Conservation (phyloP, 2,113 vertebrate species). For the Isurus oxyrinchus region DNA sequence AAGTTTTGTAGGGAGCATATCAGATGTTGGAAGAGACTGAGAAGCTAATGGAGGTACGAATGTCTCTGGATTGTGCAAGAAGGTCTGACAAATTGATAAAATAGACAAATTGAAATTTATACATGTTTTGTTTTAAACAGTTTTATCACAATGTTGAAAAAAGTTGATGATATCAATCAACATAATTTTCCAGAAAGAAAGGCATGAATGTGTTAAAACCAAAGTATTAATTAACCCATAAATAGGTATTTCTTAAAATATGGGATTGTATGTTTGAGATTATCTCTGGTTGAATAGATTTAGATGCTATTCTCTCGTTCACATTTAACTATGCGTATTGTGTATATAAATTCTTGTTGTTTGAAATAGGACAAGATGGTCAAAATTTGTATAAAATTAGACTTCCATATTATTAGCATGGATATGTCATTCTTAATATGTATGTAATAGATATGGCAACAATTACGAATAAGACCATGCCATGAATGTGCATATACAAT, state of each 20-base stretch:
- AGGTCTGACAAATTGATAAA: constrained; percentile 58
- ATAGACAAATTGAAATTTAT: background rate
- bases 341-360: background rate
- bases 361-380: background rate
- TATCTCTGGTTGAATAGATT: background rate
- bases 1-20: constrained; percentile 69
- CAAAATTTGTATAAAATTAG: background rate
- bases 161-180: background rate
- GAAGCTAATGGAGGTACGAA: constrained; percentile 74
- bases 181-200: background rate
- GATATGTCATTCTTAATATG: background rate
- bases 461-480: background rate
- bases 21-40: constrained; percentile 60
- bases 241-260: background rate
- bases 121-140: background rate
- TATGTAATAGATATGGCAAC: background rate
- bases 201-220: background rate
- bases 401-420: background rate
- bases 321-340: background rate
- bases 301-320: background rate
- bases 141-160: background rate
- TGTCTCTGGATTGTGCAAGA: constrained; percentile 68
- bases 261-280: background rate
- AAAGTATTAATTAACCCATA: background rate
- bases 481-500: background rate